A percentile compares a stretch with the other conserved stretches of the same genome.
Evolutionary conservation across 2,797 vertebrate genomes (phyloP).

Genomic region (Spizella passerina): DNA sequence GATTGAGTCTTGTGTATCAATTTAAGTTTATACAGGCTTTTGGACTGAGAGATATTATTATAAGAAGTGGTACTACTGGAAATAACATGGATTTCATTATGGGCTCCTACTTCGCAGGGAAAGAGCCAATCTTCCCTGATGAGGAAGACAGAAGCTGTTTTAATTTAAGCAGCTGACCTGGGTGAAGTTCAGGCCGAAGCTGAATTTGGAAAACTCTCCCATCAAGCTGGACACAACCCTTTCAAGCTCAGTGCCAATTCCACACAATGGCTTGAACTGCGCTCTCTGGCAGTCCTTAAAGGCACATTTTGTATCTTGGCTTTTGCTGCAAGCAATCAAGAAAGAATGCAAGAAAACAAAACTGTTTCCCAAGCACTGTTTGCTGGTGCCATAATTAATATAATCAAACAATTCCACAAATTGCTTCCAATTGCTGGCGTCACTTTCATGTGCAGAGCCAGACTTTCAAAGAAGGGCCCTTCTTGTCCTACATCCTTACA

Average conservation of each 20-base stretch:
- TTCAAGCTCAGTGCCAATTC: constrained; percentile 65
- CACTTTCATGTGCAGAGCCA: constrained; percentile 81
- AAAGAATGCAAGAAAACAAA: constrained; percentile 82
- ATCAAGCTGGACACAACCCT: constrained; percentile 63
- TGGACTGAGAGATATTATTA: background rate
- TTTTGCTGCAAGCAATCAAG: constrained; percentile 78
- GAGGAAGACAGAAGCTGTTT: constrained; percentile 58
- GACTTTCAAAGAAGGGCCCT: constrained; percentile 72
- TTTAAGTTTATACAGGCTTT: background rate
- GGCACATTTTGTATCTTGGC: constrained; percentile 75
- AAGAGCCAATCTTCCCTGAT: constrained; percentile 31
- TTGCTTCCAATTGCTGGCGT: constrained; percentile 82
- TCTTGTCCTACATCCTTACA: constrained; percentile 58
- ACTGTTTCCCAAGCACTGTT: constrained; percentile 81
- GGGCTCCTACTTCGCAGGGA: background rate
- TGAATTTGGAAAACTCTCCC: constrained; percentile 66
- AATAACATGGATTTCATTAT: constrained; percentile 24
- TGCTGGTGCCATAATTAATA: constrained; percentile 78
- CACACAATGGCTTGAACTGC: constrained; percentile 69
- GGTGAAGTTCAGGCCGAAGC: constrained; percentile 37
- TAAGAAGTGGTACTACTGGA: background rate
- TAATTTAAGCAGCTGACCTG: constrained; percentile 50
- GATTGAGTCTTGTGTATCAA: background rate
- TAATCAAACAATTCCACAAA: constrained; percentile 82
- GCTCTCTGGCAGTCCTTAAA: constrained; percentile 62